phyloP scores from a whole-genome alignment of 1,140 invertebrate genomes.

The Cephus cinctus region DNA sequence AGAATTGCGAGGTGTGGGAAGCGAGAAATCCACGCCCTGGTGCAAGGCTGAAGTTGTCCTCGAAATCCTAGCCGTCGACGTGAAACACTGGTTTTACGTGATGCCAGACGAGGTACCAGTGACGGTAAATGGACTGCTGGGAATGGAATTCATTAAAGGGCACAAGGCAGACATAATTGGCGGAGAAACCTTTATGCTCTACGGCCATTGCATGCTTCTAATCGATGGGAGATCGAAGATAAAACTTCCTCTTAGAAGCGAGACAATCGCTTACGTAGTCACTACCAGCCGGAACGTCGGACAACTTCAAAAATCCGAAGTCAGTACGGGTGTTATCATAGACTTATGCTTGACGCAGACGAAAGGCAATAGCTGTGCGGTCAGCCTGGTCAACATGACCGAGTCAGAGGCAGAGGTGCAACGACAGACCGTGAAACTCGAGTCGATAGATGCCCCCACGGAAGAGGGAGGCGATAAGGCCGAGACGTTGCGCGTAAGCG shows the following conservation, averaged over 20 bases:
- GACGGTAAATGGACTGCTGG: not conserved
- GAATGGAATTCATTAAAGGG: slow-evolving; percentile 7
- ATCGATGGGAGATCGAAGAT: not conserved
- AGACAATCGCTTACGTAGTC: not conserved
- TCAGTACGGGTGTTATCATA: not conserved
- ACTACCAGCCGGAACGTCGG: not conserved
- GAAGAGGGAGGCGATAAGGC: not conserved
- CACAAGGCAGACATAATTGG: slow-evolving; percentile 6
- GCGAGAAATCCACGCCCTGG: not conserved
- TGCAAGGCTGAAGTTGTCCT: not conserved
- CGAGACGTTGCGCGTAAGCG: not conserved
- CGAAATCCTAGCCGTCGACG: not conserved
- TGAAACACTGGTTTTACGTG: slow-evolving; percentile 4
- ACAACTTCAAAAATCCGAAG: not conserved
- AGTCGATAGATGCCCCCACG: not conserved
- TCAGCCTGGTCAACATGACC: slow-evolving; percentile 3
- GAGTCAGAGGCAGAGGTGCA: not conserved
- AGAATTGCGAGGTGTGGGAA: not conserved
- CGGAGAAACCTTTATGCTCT: not conserved
- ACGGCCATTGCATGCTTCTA: slow-evolving; percentile 1
- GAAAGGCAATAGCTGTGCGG: not conserved
- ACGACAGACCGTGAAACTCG: not conserved
- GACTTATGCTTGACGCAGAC: not conserved
- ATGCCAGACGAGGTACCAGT: not conserved
- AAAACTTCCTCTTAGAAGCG: slow-evolving; percentile 1